A percentile compares a stretch with the other conserved stretches of the same genome.
These are phyloP conservation scores for Esperia sulphurella DNA, from an alignment of 2,888 invertebrate genomes.

Conservation along the genomic window DNA sequence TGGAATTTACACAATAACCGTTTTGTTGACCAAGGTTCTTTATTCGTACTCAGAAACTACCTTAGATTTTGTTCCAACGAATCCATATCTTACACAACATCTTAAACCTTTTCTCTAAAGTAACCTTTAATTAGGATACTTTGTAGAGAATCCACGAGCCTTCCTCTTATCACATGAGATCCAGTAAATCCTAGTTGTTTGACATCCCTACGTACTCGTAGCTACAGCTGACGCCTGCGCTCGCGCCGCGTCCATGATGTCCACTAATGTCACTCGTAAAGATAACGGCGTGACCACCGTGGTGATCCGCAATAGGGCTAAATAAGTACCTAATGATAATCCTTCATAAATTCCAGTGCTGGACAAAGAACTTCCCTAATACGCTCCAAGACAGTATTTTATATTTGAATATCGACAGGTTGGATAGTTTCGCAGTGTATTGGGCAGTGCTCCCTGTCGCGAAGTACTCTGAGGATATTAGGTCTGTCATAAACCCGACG, in stretches of 20 bases:
- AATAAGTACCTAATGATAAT: slow-evolving; percentile 1
- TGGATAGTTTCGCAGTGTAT: too few species aligned
- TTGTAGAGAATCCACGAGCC: too few species aligned
- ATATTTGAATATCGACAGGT: too few species aligned
- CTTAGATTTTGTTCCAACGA: background rate
- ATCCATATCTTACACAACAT: too few species aligned
- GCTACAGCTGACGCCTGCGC: slow-evolving; percentile 11
- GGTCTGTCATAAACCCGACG: too few species aligned
- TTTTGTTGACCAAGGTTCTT: background rate
- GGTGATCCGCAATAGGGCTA: slow-evolving; percentile 11
- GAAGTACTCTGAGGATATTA: too few species aligned
- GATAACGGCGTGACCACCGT: slow-evolving; percentile 31
- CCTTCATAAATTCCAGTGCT: too few species aligned
- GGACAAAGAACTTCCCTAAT: too few species aligned
- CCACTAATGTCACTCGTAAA: slow-evolving; percentile 25
- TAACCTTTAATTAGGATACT: background rate
- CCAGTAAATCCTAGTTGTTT: too few species aligned
- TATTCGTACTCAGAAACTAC: background rate
- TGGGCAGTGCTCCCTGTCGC: too few species aligned
- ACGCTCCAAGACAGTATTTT: too few species aligned
- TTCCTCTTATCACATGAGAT: too few species aligned
- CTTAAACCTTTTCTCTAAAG: background rate
- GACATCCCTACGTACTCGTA: background rate
- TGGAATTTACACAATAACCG: background rate
- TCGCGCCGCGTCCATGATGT: slow-evolving; percentile 25